A percentile compares a stretch with the other conserved stretches of the same genome.
Evolutionary conservation across 2,888 invertebrate genomes (phyloP).

Genomic region (Cheilosia grossa): DNA sequence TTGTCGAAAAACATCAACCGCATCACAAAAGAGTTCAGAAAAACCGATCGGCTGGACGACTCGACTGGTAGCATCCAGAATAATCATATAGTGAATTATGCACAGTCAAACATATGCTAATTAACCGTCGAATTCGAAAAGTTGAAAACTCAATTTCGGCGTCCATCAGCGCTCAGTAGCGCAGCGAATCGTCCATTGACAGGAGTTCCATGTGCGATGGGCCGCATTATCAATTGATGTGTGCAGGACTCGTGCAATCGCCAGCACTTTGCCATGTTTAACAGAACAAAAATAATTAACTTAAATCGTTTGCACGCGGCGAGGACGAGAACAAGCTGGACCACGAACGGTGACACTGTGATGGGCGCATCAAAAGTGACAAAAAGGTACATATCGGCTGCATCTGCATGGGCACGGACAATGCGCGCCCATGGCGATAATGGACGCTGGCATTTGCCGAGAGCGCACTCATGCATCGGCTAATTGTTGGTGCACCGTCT

Average conservation of each 20-base stretch:
- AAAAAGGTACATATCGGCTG: conserved; percentile 21
- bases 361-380: conserved; percentile 61
- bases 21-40: conserved; percentile 45
- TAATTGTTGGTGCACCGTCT: conserved; percentile 71
- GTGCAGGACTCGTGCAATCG: conserved; percentile 56
- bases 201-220: conserved; percentile 45
- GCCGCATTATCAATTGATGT: conserved; percentile 68
- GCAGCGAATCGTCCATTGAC: conserved; percentile 32
- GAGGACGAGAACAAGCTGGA: neutral
- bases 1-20: conserved; percentile 39
- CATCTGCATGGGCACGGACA: conserved; percentile 15
- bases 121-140: conserved; percentile 67
- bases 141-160: conserved; percentile 61
- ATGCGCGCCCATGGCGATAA: conserved; percentile 48
- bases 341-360: conserved; percentile 34
- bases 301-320: conserved; percentile 61
- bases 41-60: neutral
- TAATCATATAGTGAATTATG: conserved; percentile 53
- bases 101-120: conserved; percentile 60
- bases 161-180: conserved; percentile 27
- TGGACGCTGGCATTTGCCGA: conserved; percentile 48
- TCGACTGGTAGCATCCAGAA: neutral
- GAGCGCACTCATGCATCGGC: conserved; percentile 59
- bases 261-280: conserved; percentile 65
- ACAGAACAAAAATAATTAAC: conserved; percentile 75